Evolutionary conservation across 92 coral and sea anemone species (phyloP).

Genomic region (Ricordea florida): DNA sequence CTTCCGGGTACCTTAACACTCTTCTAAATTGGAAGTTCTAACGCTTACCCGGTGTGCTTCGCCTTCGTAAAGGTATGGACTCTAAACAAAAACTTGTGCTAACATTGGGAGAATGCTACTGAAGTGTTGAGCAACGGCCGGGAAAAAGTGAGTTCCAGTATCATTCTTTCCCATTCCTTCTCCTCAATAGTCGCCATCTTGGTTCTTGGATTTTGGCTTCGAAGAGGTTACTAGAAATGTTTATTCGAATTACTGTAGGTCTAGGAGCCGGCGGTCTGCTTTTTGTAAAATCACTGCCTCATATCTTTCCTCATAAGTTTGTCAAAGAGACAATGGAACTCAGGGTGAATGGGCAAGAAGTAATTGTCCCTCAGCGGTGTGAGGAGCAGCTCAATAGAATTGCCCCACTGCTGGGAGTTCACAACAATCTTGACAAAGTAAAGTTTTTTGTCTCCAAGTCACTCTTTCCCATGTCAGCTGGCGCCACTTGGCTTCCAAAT

Average conservation of each 20-base stretch:
- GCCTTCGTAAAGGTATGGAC: no score
- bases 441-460: conserved; percentile 82
- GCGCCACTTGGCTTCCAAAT: conserved; percentile 88
- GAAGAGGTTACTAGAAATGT: neutral
- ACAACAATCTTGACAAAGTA: conserved; percentile 59
- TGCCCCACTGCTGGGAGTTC: conserved; percentile 60
- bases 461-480: conserved; percentile 83
- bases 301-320: conserved; percentile 66
- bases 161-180: no score
- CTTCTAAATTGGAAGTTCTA: no score
- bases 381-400: conserved; percentile 59
- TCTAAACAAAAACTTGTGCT: no score
- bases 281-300: conserved; percentile 69
- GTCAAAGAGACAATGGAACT: conserved; percentile 63
- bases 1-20: no score
- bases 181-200: neutral
- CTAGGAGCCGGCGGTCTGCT: conserved; percentile 63
- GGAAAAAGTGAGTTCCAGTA: no score
- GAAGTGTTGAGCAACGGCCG: no score
- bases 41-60: no score
- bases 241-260: conserved; percentile 50
- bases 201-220: neutral
- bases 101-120: no score
- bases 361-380: conserved; percentile 68
- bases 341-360: conserved; percentile 27